A percentile compares a stretch with the other conserved stretches of the same genome.
Conservation (phyloP, 2,797 vertebrate species). For the Anguilla anguilla region DNA sequence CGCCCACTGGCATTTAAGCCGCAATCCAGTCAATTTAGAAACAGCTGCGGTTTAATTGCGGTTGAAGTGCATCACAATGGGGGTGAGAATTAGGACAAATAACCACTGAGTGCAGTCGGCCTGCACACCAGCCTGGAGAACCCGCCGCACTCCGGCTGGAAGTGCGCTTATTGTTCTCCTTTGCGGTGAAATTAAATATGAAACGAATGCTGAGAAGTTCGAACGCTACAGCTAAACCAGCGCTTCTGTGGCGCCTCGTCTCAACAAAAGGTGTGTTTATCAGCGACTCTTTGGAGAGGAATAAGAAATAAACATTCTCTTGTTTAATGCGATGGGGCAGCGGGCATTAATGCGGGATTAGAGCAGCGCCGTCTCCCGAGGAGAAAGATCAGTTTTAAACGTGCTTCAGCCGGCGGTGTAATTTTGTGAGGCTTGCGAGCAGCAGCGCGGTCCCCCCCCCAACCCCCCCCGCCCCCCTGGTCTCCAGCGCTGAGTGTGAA, state of each 20-base stretch:
- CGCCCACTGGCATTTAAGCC: conserved; percentile 27
- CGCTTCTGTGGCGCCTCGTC: background rate
- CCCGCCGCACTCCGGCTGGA: background rate
- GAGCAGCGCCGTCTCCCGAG: background rate
- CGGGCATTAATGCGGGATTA: background rate
- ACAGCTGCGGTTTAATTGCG: conserved; percentile 40
- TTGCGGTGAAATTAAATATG: conserved; percentile 1
- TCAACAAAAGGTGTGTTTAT: background rate
- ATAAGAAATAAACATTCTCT: background rate
- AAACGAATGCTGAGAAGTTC: conserved; percentile 19
- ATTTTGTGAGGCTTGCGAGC: conserved; percentile 13
- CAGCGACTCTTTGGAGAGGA: background rate
- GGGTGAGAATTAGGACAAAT: conserved; percentile 43
- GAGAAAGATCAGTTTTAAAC: background rate
- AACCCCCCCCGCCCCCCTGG: too few species aligned
- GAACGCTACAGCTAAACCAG: background rate
- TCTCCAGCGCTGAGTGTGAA: background rate
- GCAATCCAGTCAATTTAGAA: conserved; percentile 39
- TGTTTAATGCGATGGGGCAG: background rate
- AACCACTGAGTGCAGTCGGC: conserved; percentile 34
- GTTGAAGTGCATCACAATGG: conserved; percentile 39
- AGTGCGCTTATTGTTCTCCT: background rate
- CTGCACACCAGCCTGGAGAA: background rate
- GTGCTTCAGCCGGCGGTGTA: background rate
- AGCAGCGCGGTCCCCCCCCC: conserved; percentile 5